phyloP scores from a whole-genome alignment of 2,113 vertebrate genomes.

The Tricholaema leucomelas region DNA sequence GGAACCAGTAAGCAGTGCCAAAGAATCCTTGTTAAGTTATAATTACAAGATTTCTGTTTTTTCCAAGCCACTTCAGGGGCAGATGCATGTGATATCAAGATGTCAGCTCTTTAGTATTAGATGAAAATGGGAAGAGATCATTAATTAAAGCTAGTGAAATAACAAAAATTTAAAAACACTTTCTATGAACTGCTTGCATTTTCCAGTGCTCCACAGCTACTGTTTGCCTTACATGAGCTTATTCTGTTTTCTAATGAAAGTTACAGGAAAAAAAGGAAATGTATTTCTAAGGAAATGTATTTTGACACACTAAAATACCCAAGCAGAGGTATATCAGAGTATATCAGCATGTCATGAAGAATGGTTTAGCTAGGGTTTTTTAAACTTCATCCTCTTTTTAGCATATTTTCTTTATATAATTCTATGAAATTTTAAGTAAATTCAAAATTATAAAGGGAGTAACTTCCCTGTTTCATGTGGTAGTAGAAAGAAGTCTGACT shows the following conservation, averaged over 20 bases:
- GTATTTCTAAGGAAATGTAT: not conserved
- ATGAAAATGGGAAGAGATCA: not conserved
- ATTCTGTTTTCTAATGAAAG: not conserved
- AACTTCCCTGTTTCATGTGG: not conserved
- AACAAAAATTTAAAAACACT: slow-evolving; percentile 1
- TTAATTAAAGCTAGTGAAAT: slow-evolving; percentile 33
- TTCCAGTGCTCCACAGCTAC: not conserved
- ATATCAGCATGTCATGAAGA: not conserved
- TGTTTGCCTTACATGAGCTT: not conserved
- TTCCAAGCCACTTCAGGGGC: slow-evolving; percentile 18
- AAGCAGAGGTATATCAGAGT: not conserved
- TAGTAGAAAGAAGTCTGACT: slow-evolving; percentile 8
- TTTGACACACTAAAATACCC: not conserved
- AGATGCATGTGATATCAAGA: not conserved
- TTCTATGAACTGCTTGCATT: not conserved
- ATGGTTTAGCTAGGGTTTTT: not conserved
- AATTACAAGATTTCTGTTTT: slow-evolving; percentile 48
- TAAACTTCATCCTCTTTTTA: not conserved
- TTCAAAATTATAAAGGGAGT: slow-evolving; percentile 10
- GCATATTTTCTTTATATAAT: not conserved
- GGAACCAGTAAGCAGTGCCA: slow-evolving; percentile 14
- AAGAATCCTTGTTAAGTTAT: slow-evolving; percentile 31
- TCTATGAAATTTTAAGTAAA: slow-evolving; percentile 21
- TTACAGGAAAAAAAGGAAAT: not conserved
- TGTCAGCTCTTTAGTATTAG: slow-evolving; percentile 8